Percentiles rank a stretch among this genome's conserved stretches.
Evolutionary conservation across 2,888 invertebrate genomes (phyloP).

Genomic region (Escarpia spicata): DNA sequence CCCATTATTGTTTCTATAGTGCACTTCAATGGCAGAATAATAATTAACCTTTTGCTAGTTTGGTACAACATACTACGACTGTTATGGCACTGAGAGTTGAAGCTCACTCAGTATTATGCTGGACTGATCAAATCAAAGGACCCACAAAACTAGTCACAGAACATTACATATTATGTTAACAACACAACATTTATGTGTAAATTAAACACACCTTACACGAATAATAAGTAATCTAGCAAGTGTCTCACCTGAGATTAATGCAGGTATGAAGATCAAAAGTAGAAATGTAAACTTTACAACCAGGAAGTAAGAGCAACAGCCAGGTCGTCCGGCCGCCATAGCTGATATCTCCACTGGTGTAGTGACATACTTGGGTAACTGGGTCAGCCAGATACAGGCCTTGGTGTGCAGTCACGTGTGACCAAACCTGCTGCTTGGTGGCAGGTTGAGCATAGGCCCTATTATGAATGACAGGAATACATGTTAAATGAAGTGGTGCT

Average conservation of each 20-base stretch:
- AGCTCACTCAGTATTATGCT: too few relatives aligned
- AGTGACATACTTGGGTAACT: background rate
- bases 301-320: background rate
- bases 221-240: background rate
- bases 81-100: too few relatives aligned
- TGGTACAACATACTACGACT: too few relatives aligned
- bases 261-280: background rate
- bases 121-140: too few relatives aligned
- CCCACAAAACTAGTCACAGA: background rate
- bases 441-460: background rate
- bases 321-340: background rate
- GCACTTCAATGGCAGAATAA: too few relatives aligned
- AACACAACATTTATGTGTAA: background rate
- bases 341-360: background rate
- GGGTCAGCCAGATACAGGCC: background rate
- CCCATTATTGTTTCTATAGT: too few relatives aligned
- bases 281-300: background rate
- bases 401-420: background rate
- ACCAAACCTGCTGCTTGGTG: background rate
- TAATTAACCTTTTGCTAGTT: too few relatives aligned
- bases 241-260: background rate
- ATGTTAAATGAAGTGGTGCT: background rate
- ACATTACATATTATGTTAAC: background rate
- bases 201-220: background rate
- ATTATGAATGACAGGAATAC: too few relatives aligned